Base-by-base conservation (phyloP, 2,113 vertebrate species). In the Casuarius casuarius region DNA sequence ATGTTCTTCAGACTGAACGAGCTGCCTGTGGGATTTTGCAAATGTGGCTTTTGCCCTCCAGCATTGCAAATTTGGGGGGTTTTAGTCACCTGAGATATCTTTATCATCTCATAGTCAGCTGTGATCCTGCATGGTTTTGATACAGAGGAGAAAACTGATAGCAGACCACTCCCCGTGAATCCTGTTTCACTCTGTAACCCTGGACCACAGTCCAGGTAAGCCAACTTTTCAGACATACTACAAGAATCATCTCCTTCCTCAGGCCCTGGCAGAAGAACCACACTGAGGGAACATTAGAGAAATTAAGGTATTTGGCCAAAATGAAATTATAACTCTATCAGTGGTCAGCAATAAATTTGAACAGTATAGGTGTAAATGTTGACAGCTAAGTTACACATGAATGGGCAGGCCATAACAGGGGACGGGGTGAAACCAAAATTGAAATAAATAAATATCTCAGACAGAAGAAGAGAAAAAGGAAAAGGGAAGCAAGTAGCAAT, bases 331-430 rank as follows among this genome's bases (percentile, higher is more conserved):
- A 90, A 28, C 51, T 23, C 3, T 89, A 89, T 91, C 42, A 59
- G 40, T 77, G 78, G 89, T 83, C 81, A 94, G 92, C 81, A 91
- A 90, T 87, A 92, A 81, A 87, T 95, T 87, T 71, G 65, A 95
- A 66, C 67, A 63, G 61, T 42, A 59, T 26, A 66, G 33, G 75
- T 91, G 71, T 94, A 86, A 74, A 82, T 68, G 81, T 77, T 96
- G 90, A 54, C 84, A 85, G 61, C 75, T 89, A 92, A 94, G 63
- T 79, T 70, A 77, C 75, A 77, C 31, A 26, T 31, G 75, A 94
- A 91, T 83, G 63, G 59, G 8, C 83, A 85, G 89, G 19, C 54
- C 67, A 38, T 66, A 18, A 16, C 3, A 6, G 68, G 62, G 49
- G 42, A 76, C 12, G 91, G n/a, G 51, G 68, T 88, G 72, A 79